phyloP scores from a whole-genome alignment of 2,113 vertebrate species.

The Xenopus borealis region DNA sequence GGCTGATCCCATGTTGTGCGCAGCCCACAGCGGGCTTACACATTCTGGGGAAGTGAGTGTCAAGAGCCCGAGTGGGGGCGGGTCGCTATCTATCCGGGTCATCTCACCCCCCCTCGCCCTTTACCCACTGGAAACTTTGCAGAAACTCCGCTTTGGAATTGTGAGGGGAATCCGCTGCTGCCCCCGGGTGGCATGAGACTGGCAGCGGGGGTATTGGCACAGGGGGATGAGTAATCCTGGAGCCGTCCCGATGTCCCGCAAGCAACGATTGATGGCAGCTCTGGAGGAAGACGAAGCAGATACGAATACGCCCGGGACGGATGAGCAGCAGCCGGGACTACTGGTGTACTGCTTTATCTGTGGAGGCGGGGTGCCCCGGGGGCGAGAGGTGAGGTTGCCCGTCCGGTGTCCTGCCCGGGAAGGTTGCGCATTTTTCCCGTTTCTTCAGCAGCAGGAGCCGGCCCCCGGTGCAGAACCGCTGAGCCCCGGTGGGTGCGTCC shows the following conservation, averaged over 20 bases:
- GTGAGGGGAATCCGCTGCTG: not conserved
- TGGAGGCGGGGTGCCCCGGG: constrained; percentile 81
- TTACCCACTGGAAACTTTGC: constrained; percentile 11
- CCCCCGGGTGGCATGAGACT: not conserved
- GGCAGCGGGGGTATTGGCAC: constrained; percentile 18
- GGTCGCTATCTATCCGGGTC: not conserved
- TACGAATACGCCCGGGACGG: constrained; percentile 51
- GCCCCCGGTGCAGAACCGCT: constrained; percentile 86
- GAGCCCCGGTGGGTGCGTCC: constrained; percentile 75
- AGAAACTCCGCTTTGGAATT: constrained; percentile 9
- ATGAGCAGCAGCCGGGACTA: constrained; percentile 58
- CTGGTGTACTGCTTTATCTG: constrained; percentile 86
- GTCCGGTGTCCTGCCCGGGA: constrained; percentile 69
- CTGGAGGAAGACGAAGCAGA: constrained; percentile 61
- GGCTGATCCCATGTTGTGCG: constrained; percentile 9
- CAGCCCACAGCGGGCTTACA: constrained; percentile 34
- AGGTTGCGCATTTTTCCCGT: constrained; percentile 82
- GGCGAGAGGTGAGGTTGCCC: constrained; percentile 78
- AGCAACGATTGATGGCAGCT: constrained; percentile 86
- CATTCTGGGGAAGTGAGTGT: constrained; percentile 7
- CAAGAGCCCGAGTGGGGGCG: constrained; percentile 29
- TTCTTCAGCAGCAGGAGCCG: constrained; percentile 88
- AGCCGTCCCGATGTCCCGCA: constrained; percentile 72
- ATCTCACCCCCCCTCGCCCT: not conserved
- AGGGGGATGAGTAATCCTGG: constrained; percentile 46